A percentile compares a stretch with the other conserved stretches of the same genome.
Conservation (phyloP, 2,797 vertebrate genomes). For the Muraenolepis orangiensis region DNA sequence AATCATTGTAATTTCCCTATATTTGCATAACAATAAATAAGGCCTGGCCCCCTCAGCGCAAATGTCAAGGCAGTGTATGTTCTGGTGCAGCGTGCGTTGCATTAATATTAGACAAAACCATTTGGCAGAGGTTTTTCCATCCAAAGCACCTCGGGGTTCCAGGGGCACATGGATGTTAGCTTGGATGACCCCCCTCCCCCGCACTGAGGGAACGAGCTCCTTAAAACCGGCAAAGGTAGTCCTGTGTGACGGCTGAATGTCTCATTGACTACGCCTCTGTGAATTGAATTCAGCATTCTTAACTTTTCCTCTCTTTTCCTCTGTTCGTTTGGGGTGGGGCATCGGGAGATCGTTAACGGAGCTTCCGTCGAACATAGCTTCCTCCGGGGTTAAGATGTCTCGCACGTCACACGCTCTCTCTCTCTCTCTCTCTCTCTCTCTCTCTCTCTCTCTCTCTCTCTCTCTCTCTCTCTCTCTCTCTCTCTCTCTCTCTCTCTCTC, state of each 20-base stretch:
- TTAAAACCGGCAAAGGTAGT: neutral
- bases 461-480: neutral
- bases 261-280: neutral
- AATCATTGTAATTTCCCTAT: neutral
- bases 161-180: neutral
- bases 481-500: neutral
- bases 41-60: neutral
- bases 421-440: no score
- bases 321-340: constrained; percentile 31
- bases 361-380: neutral
- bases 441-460: neutral
- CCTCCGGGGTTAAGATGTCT: neutral
- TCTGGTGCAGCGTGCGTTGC: neutral
- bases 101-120: neutral
- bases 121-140: neutral
- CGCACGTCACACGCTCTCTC: neutral
- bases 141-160: neutral
- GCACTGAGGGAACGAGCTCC: neutral
- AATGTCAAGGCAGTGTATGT: neutral
- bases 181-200: neutral
- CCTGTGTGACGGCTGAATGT: neutral
- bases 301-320: neutral
- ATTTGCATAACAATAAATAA: neutral
- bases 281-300: neutral
- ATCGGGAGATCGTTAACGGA: neutral